phyloP scores from a whole-genome alignment of 2,888 invertebrate species.

The Drosophila monieri region DNA sequence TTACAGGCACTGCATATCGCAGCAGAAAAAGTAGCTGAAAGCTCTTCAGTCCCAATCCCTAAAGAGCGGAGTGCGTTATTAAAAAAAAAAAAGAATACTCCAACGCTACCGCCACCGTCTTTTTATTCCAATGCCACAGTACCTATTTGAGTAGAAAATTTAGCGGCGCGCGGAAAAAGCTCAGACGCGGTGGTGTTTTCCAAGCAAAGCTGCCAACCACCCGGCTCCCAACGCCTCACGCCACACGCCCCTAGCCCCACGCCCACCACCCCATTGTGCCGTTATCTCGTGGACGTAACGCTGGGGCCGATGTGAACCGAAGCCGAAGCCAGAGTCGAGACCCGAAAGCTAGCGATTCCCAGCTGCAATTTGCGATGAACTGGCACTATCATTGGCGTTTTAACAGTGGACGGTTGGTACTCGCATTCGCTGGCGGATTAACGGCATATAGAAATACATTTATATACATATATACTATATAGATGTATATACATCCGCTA shows the following conservation, averaged over 20 bases:
- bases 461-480: slow-evolving; percentile 38
- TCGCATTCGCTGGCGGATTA: slow-evolving; percentile 81
- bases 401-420: slow-evolving; percentile 83
- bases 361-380: slow-evolving; percentile 56
- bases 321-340: slow-evolving; percentile 10
- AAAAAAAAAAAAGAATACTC: background rate
- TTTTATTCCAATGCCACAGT: slow-evolving; percentile 17
- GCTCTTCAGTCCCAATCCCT: slow-evolving; percentile 34
- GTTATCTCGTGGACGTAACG: slow-evolving; percentile 4
- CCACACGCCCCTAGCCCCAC: background rate
- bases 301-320: slow-evolving; percentile 15
- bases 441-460: slow-evolving; percentile 65
- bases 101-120: slow-evolving; percentile 4
- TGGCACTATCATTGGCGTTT: slow-evolving; percentile 84
- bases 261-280: background rate
- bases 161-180: slow-evolving; percentile 15
- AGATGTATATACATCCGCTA: slow-evolving; percentile 27
- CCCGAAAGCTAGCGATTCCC: slow-evolving; percentile 27
- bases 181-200: slow-evolving; percentile 18
- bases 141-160: slow-evolving; percentile 28
- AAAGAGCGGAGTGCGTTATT: slow-evolving; percentile 1
- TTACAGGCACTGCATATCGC: background rate
- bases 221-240: background rate
- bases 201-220: slow-evolving; percentile 23
- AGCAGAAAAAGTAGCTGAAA: slow-evolving; percentile 50